Conservation (phyloP, 2,797 vertebrate species). For the Enteromius paludinosus region DNA sequence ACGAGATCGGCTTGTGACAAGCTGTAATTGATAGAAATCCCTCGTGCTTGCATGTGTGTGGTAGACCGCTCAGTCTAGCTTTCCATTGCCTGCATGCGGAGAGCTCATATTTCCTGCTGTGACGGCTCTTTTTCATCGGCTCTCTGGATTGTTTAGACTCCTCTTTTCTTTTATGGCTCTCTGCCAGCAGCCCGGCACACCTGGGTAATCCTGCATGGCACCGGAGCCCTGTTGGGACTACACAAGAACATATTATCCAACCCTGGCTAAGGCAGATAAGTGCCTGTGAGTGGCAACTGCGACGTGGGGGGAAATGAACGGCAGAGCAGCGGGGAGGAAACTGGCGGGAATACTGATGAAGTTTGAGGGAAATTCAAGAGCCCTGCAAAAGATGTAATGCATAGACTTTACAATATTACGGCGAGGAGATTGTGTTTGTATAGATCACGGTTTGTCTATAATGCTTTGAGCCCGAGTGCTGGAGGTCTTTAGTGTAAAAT, state of each 20-base stretch:
- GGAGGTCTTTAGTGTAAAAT: constrained; percentile 54
- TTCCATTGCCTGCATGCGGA: constrained; percentile 39
- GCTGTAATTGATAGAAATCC: constrained; percentile 34
- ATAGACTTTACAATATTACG: constrained; percentile 40
- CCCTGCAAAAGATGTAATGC: constrained; percentile 46
- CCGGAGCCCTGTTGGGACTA: constrained; percentile 30
- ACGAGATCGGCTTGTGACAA: constrained; percentile 22
- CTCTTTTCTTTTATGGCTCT: constrained; percentile 45
- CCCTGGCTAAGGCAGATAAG: constrained; percentile 47
- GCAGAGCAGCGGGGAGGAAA: constrained; percentile 36
- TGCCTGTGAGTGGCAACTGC: constrained; percentile 50
- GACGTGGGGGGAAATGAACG: constrained; percentile 43
- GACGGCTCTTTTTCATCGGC: constrained; percentile 38
- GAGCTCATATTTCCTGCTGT: constrained; percentile 34
- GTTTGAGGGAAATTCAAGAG: constrained; percentile 52
- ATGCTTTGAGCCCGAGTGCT: constrained; percentile 38
- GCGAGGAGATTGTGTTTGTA: constrained; percentile 53
- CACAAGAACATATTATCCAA: constrained; percentile 52
- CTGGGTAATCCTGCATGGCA: constrained; percentile 46
- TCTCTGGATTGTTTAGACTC: constrained; percentile 45
- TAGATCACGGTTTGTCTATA: constrained; percentile 37
- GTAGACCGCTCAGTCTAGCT: constrained; percentile 20
- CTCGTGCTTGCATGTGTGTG: constrained; percentile 21
- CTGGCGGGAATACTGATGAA: constrained; percentile 54
- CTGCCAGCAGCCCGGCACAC: constrained; percentile 31